A percentile compares a stretch with the other conserved stretches of the same genome.
These are phyloP conservation scores for Typhlichthys subterraneus DNA, from an alignment of 2,797 vertebrate species.

Conservation along the genomic window DNA sequence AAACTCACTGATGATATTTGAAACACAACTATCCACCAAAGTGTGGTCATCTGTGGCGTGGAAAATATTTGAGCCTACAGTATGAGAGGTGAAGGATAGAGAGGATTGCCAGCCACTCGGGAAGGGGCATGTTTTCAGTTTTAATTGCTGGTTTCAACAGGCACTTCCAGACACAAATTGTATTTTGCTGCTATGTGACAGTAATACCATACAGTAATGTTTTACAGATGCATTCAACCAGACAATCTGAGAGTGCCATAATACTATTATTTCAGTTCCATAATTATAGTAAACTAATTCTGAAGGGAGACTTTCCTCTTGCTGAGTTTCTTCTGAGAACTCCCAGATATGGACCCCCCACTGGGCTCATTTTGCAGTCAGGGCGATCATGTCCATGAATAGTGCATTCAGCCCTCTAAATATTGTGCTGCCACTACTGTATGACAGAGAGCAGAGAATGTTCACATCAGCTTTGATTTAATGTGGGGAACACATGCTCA, in stretches of 20 bases:
- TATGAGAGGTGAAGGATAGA: no score
- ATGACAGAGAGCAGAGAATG: conserved; percentile 29
- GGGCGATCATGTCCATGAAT: conserved; percentile 61
- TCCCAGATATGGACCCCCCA: conserved; percentile 31
- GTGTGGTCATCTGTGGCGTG: no score
- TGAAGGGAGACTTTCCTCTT: conserved; percentile 30
- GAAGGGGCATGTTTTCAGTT: conserved; percentile 16
- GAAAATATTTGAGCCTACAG: no score
- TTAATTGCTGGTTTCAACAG: conserved; percentile 35
- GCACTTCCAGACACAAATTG: conserved; percentile 24
- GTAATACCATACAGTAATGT: no score
- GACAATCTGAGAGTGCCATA: conserved; percentile 15
- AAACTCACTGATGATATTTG: no score
- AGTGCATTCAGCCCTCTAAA: conserved; percentile 51
- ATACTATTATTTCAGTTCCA: conserved; percentile 22
- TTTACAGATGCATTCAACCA: conserved; percentile 25
- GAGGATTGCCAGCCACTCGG: no score
- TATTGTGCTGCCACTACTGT: conserved; percentile 40
- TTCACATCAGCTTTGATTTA: conserved; percentile 53
- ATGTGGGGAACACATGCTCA: conserved; percentile 29
- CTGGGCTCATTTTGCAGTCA: conserved; percentile 54
- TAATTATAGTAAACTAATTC: conserved; percentile 57
- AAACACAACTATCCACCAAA: no score
- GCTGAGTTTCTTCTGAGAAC: conserved; percentile 30
- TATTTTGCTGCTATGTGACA: no score